Base-by-base conservation (phyloP, 1,140 invertebrate species). In the honey bee (Apis mellifera) region DNA sequence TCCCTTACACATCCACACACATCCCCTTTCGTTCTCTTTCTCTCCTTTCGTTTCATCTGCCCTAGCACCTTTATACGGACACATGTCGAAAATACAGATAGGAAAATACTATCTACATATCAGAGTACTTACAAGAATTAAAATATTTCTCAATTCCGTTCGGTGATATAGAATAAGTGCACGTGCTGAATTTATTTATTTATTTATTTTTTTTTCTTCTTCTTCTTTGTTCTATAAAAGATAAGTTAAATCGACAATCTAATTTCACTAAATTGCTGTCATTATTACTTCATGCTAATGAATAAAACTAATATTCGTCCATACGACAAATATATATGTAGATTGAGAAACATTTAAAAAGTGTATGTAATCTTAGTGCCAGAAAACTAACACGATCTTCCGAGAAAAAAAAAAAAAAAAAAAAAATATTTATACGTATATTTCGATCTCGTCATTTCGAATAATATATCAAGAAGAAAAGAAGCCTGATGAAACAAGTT, bases 81-180 rank as follows among this genome's bases (percentile, higher is more conserved):
- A 78, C 66, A 42, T 26, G 32, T 60, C 23, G 77, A 78, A 71
- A 78, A 55, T 78, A 71, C 23, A 62, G 26, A 50, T 74, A 75
- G 79, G 62, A 74, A 74, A 81, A 75, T 59, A 59, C 54, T 75
- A 75, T 55, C 73, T 54, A 75, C 72, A 75, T 15, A 66, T 59
- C 52, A 81, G 64, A 50, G 26, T 62, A 81, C 21, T 80, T 73
- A 75, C 42, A 65, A 32, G 79, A 75, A 81, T 57, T 17, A 71
- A 69, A 75, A 55, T 75, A 32, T 66, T 75, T n/a, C 62, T 75
- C 79, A 75, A 81, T 75, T 81, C 72, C 72, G 50, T 75, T 50
- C 8, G n/a, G 64, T 57, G 64, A 75, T 81, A 55, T 75, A 81
- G 64, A 75, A 54, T 50, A 59, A 75, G 62, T 68, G 32, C 52